Conservation (phyloP, 2,113 vertebrate species). For the Gallinago undulata region DNA sequence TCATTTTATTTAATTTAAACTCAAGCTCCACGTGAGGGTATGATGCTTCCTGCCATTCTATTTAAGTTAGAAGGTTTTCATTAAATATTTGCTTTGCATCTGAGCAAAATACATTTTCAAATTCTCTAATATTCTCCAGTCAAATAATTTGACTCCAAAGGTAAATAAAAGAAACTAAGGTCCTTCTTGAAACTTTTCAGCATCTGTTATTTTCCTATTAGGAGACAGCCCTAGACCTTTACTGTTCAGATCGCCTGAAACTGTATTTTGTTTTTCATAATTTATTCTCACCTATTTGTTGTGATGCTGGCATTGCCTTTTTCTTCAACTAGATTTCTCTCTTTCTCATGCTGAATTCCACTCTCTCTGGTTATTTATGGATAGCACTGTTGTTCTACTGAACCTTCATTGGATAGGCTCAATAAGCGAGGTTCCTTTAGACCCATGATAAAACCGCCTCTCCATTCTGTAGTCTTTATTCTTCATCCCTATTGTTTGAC, state of each 20-base stretch:
- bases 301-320: background rate
- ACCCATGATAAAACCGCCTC: background rate
- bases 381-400: background rate
- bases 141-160: background rate
- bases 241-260: background rate
- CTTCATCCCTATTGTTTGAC: background rate
- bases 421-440: background rate
- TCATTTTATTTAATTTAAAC: background rate
- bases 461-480: background rate
- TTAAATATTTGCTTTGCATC: background rate
- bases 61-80: background rate
- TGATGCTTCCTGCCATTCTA: background rate
- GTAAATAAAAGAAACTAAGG: background rate
- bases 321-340: background rate
- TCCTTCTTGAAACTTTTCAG: background rate
- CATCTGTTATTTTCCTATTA: background rate
- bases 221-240: background rate
- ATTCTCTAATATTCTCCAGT: background rate
- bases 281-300: background rate
- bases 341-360: background rate
- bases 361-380: background rate
- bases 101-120: background rate
- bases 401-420: background rate
- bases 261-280: background rate
- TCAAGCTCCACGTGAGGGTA: background rate